Base-by-base conservation (phyloP, 2,113 vertebrate genomes). In the Equus quagga region DNA sequence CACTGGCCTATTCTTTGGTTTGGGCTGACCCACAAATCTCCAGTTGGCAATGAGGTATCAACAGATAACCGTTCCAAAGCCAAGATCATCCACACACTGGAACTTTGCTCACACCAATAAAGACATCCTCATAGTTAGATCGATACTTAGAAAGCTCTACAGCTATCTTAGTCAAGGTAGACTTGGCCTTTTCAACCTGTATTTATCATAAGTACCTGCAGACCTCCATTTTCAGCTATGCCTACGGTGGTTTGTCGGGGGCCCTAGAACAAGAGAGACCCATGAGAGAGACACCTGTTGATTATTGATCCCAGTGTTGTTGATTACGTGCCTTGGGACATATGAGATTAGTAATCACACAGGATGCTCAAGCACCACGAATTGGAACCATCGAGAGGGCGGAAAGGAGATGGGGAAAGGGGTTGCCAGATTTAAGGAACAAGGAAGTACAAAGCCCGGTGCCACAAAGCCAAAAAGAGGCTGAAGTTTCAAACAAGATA, bases 231-330 rank as follows among this genome's bases (percentile, higher is more conserved):
- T 36, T 60, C 17, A 54, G 1, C 31, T 12, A 0, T 14, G 36
- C 36, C 24, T 44, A 4, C 15, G 4, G n/a, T 1, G 56, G n/a
- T 44, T 28, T 33, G 12, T 78, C 44, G 58, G 67, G 23, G 65
- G 62, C 31, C 31, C 2, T 0, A 36, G 82, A 69, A 24, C 14
- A 65, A 80, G 62, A 82, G 2, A 60, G 33, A 85, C 4, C 54
- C 18, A 2, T 11, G 31, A 54, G 11, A 82, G 3, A 6, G 26
- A 19, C 4, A 1, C 11, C 28, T 56, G 2, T 13, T 36, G 19
- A n/a, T 15, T 11, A 0, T 3, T 44, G 23, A 64, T 1, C 0
- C 51, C 44, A 33, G 36, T 36, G 58, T 3, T 7, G 33, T 24
- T 33, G 19, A 23, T 11, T 70, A 5, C 14, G 31, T 10, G 19